These are phyloP conservation scores for Dermochelys coriacea DNA, from an alignment of 2,797 vertebrate genomes.

Conservation along the genomic window DNA sequence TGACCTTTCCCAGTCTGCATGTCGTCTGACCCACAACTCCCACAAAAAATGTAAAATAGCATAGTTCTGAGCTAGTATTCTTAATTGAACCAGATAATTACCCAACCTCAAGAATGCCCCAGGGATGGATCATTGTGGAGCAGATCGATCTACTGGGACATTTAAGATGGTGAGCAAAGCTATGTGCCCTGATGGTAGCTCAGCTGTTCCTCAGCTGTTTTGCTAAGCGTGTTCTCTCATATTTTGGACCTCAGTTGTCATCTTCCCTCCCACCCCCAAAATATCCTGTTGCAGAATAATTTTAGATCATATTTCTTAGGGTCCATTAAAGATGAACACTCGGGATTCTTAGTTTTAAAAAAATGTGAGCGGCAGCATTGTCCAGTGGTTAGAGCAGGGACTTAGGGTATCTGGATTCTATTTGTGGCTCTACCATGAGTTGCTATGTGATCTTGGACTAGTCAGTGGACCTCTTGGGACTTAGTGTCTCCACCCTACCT, in stretches of 20 bases:
- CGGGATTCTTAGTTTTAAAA: background rate
- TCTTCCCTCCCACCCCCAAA: slow-evolving; percentile 43
- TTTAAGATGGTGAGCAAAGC: background rate
- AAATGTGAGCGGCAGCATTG: background rate
- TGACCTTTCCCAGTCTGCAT: background rate
- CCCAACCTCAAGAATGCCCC: background rate
- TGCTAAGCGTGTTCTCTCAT: slow-evolving; percentile 23
- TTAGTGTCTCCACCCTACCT: background rate
- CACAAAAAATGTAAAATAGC: background rate
- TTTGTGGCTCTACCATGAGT: background rate
- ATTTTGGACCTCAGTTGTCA: slow-evolving; percentile 13
- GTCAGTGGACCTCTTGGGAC: background rate
- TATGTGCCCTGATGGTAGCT: background rate
- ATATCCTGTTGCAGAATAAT: slow-evolving; percentile 34
- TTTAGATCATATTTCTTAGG: slow-evolving; percentile 32
- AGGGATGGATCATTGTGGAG: background rate
- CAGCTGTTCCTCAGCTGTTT: slow-evolving; percentile 73
- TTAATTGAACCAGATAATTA: background rate
- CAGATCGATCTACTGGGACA: accelerated
- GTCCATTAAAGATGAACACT: background rate
- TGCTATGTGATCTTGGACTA: background rate
- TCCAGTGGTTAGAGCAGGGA: background rate
- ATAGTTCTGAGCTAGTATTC: background rate
- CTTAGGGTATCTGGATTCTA: background rate
- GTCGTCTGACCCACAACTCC: background rate